Base-by-base conservation (phyloP, 2,113 vertebrate species). In the Clarias gariepinus region DNA sequence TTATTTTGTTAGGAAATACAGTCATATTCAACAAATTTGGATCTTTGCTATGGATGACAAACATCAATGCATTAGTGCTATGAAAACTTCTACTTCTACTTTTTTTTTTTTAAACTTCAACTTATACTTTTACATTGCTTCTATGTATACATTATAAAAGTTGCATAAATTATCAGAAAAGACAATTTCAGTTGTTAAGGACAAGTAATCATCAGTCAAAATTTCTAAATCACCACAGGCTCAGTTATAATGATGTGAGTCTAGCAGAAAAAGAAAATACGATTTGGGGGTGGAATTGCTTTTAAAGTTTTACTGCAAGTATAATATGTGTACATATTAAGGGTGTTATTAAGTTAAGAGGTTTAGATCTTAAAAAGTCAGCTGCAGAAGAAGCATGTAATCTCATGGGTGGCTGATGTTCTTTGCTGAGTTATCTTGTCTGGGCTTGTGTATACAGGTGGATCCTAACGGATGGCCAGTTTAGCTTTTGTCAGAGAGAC, bases 391-490 rank as follows among this genome's bases (percentile, higher is more conserved):
- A 53, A 82, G 66, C 10, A 3, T 86, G 78, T 86, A 74, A 86
- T 86, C 85, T 80, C 79, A 71, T n/a, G n/a, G 85, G 68, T 7
- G 79, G 68, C 68, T 82, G 85, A 82, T 86, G 85, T 86, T 82
- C 83, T 77, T 60, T 84, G 83, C 30, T n/a, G 55, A 21, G 57
- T 58, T 28, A 77, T 85, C 80, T 83, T 82, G 84, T 88, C 58
- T 85, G 71, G 83, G 58, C 68, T 76, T 84, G n/a, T 81, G 52
- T 23, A 33, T 71, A 66, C 47, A 85, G 80, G 60, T 63, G 74
- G 73, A 71, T 86, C 68, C 74, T 85, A 57, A 81, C 61, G 85
- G 64, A 89, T 83, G 41, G 60, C 47, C 52, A 66, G 60, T 85
- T 85, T 41, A 79, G 41, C 36, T 68, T 86, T 76, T 84, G 77